phyloP scores from a whole-genome alignment of 2,888 invertebrate genomes.

The Folsomia candida region DNA sequence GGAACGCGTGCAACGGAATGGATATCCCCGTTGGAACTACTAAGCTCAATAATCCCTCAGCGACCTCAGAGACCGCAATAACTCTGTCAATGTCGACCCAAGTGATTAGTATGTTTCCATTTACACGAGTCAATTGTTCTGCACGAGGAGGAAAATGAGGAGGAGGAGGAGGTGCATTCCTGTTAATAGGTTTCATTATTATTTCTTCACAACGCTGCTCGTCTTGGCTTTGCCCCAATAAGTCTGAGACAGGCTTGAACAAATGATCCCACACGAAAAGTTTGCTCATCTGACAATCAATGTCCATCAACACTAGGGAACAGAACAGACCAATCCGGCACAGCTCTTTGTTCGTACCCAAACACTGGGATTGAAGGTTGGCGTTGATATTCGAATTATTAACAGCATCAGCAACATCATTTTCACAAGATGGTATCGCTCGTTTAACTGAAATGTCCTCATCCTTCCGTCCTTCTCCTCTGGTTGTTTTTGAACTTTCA shows the following conservation, averaged over 20 bases:
- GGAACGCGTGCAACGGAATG: conserved; percentile 27
- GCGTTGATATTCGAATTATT: background rate
- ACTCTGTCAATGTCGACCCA: conserved; percentile 10
- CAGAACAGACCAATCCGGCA: conserved; percentile 27
- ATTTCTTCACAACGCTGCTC: background rate
- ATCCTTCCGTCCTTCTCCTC: no score
- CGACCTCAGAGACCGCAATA: conserved; percentile 8
- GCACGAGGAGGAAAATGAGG: no score
- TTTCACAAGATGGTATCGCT: no score
- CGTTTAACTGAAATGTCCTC: no score
- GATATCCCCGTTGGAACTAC: conserved; percentile 24
- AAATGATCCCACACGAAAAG: conserved; percentile 26
- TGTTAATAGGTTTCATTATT: conserved; percentile 5
- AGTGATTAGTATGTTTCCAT: background rate
- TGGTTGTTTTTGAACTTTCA: no score
- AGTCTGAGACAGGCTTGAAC: conserved; percentile 14
- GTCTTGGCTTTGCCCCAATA: conserved; percentile 19
- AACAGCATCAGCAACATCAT: no score
- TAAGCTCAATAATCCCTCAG: conserved; percentile 18
- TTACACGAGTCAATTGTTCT: no score
- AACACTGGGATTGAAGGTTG: no score
- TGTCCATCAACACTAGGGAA: conserved; percentile 23
- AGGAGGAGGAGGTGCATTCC: background rate
- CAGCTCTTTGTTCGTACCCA: conserved; percentile 25
- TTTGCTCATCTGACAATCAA: conserved; percentile 24